These are phyloP conservation scores for Melanogrammus aeglefinus DNA, from an alignment of 2,797 vertebrate species.

Conservation along the genomic window DNA sequence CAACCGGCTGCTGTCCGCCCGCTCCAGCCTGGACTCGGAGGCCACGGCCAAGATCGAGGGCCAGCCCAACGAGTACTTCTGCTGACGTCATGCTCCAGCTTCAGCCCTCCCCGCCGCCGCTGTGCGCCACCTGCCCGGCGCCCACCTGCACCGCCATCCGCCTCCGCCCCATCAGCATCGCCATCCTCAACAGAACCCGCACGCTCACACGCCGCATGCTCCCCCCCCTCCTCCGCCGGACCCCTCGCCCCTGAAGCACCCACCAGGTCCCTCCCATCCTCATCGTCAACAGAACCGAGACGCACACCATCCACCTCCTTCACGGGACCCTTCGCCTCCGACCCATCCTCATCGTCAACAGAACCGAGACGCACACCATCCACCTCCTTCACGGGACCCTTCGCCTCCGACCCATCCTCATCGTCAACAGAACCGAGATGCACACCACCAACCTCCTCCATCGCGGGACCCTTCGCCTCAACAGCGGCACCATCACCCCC, in stretches of 20 bases:
- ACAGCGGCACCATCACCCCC: constrained; percentile 43
- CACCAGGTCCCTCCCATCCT: constrained; percentile 27
- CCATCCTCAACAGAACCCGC: constrained; percentile 24
- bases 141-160: constrained; percentile 46
- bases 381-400: constrained; percentile 21
- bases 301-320: background rate
- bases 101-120: constrained; percentile 50
- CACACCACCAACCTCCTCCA: constrained; percentile 22
- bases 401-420: constrained; percentile 37
- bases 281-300: background rate
- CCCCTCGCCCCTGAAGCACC: constrained; percentile 39
- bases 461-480: constrained; percentile 7
- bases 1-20: constrained; percentile 87
- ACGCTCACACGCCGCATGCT: constrained; percentile 20
- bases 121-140: constrained; percentile 55
- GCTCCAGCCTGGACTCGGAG: constrained; percentile 91
- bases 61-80: constrained; percentile 90
- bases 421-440: constrained; percentile 25
- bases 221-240: constrained; percentile 39
- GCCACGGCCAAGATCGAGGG: constrained; percentile 79
- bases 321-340: constrained; percentile 46
- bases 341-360: constrained; percentile 39
- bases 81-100: constrained; percentile 83
- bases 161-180: constrained; percentile 43
- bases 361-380: constrained; percentile 23